A percentile compares a stretch with the other conserved stretches of the same genome.
These are phyloP conservation scores for Brachionus paranguensis DNA, from an alignment of 1,140 invertebrate genomes.

Conservation along the genomic window DNA sequence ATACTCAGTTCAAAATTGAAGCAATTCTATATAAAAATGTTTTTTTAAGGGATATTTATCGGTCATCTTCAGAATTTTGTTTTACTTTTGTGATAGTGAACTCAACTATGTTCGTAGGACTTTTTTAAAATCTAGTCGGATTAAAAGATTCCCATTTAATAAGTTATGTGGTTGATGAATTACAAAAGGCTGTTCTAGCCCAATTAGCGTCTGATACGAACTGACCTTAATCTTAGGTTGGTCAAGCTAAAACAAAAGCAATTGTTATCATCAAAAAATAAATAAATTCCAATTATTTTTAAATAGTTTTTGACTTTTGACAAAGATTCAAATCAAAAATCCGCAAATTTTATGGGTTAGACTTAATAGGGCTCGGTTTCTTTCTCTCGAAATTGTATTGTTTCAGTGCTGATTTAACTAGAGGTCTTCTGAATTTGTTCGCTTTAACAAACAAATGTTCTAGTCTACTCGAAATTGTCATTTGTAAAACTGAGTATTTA, in stretches of 20 bases:
- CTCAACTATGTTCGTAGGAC: background rate
- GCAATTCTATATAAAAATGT: background rate
- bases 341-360: background rate
- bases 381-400: background rate
- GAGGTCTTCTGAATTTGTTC: background rate
- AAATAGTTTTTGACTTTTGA: slow-evolving; percentile 12
- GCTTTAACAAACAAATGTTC: background rate
- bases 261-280: background rate
- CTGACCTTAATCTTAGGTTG: slow-evolving; percentile 23
- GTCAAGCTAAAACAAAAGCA: background rate
- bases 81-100: background rate
- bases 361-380: background rate
- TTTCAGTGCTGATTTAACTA: background rate
- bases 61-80: background rate
- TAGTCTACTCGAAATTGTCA: background rate
- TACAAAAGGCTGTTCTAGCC: background rate
- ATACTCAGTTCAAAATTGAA: background rate
- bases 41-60: background rate
- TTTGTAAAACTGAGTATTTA: background rate
- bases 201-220: background rate
- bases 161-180: background rate
- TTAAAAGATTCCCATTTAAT: background rate
- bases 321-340: background rate
- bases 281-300: background rate
- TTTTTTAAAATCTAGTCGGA: background rate